Evolutionary conservation across 2,113 vertebrate genomes (phyloP).

Genomic region (Chunga burmeisteri): DNA sequence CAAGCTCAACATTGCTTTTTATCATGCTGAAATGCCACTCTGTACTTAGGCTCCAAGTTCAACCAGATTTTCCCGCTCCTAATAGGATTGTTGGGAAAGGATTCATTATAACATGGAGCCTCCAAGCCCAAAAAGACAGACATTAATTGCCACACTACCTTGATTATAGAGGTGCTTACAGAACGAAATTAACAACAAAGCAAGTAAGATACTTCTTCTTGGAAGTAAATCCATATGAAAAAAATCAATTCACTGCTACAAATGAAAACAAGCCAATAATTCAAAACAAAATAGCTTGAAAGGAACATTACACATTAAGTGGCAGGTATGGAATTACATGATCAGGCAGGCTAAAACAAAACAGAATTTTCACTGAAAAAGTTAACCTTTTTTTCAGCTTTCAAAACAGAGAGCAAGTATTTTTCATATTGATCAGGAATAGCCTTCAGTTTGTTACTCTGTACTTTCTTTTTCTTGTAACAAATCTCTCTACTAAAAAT

Average conservation of each 20-base stretch:
- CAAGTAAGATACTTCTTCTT: background rate
- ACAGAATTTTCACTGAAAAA: background rate
- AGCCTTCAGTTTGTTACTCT: background rate
- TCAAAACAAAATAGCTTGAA: background rate
- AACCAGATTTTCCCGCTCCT: background rate
- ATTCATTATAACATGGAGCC: background rate
- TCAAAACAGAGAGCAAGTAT: background rate
- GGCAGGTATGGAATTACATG: background rate
- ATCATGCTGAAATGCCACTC: background rate
- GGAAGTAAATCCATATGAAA: background rate
- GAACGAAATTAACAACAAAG: slow-evolving; percentile 40
- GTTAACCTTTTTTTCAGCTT: background rate
- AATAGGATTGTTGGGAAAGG: slow-evolving; percentile 17
- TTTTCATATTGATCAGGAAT: background rate
- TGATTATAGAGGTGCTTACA: slow-evolving; percentile 31
- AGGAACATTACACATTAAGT: background rate
- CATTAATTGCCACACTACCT: background rate
- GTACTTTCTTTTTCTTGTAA: background rate
- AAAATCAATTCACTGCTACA: slow-evolving; percentile 9
- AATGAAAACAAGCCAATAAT: slow-evolving; percentile 3
- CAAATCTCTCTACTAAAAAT: background rate
- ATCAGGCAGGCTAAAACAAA: background rate
- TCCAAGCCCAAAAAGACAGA: background rate
- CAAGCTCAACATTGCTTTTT: background rate
- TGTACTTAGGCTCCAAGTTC: background rate